Percentiles rank a stretch among this genome's conserved stretches.
Evolutionary conservation across 64 coral and sea anemone species (phyloP).

Genomic region (Dendronephthya gigantea): DNA sequence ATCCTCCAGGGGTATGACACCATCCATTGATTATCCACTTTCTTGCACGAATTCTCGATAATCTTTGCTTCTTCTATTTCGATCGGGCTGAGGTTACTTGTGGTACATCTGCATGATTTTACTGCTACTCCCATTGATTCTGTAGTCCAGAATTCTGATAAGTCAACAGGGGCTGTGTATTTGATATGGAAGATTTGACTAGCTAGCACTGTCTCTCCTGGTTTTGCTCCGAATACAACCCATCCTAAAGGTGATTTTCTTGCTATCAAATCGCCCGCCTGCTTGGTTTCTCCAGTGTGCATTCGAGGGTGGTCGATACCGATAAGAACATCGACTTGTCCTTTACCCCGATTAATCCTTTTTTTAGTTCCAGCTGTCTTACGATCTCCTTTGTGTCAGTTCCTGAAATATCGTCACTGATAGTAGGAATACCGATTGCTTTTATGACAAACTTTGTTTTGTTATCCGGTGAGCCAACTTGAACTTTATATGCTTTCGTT

Average conservation of each 20-base stretch:
- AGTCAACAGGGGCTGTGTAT: not conserved
- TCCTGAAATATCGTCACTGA: constrained; percentile 22
- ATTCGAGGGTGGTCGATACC: too few relatives aligned
- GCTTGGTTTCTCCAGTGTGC: too few relatives aligned
- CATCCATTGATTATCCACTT: constrained; percentile 37
- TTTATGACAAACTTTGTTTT: too few relatives aligned
- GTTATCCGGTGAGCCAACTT: too few relatives aligned
- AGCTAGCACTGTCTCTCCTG: not conserved
- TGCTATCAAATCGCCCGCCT: too few relatives aligned
- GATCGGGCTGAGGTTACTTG: not conserved
- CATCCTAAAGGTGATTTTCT: too few relatives aligned
- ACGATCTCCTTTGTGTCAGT: not conserved
- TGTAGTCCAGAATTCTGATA: too few relatives aligned
- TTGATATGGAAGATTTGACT: not conserved
- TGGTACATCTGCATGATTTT: constrained; percentile 11
- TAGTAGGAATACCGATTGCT: constrained; percentile 33
- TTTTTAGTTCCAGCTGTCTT: too few relatives aligned
- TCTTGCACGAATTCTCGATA: constrained; percentile 10
- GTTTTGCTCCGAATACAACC: too few relatives aligned
- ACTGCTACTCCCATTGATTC: constrained; percentile 16
- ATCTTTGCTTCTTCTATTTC: constrained; percentile 21
- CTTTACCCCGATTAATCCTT: too few relatives aligned
- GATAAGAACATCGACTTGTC: too few relatives aligned
- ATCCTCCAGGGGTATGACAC: constrained; percentile 46
- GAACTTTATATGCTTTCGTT: too few relatives aligned